Evolutionary conservation across 2,113 vertebrate genomes (phyloP).

Genomic region (Tiliqua scincoides): DNA sequence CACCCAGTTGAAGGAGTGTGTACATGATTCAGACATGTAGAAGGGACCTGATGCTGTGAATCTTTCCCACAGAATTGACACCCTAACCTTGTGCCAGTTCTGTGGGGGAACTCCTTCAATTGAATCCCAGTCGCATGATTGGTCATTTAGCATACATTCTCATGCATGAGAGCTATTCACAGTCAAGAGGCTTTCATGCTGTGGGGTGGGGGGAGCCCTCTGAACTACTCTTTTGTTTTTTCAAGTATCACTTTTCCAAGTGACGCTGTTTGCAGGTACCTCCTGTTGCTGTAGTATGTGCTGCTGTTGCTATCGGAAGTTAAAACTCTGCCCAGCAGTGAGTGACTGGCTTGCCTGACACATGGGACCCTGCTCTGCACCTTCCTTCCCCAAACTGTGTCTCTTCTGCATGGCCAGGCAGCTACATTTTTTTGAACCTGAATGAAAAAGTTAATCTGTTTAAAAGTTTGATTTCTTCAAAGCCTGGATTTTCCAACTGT

Average conservation of each 20-base stretch:
- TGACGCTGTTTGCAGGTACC: no score
- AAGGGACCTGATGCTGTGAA: no score
- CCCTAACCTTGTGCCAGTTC: background rate
- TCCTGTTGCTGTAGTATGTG: no score
- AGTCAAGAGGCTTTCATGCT: background rate
- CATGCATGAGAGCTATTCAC: background rate
- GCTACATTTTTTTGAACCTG: background rate
- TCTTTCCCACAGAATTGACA: background rate
- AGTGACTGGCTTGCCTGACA: no score
- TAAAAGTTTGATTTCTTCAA: slow-evolving; percentile 16
- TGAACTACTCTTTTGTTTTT: no score
- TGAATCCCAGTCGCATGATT: background rate
- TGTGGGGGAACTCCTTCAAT: background rate
- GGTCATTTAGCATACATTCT: background rate
- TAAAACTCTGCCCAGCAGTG: no score
- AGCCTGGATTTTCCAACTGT: background rate
- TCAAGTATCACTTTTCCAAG: no score
- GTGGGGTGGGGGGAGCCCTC: background rate
- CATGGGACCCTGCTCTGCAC: no score
- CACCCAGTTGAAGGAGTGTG: background rate
- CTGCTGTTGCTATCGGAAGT: no score
- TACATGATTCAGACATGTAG: background rate
- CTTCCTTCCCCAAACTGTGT: background rate
- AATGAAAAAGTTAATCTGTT: slow-evolving; percentile 26
- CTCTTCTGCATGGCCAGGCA: no score